Evolutionary conservation across 2,113 vertebrate genomes (phyloP), one percentile per base, ranked within the genome.

Genomic region (Grallaria varia): DNA sequence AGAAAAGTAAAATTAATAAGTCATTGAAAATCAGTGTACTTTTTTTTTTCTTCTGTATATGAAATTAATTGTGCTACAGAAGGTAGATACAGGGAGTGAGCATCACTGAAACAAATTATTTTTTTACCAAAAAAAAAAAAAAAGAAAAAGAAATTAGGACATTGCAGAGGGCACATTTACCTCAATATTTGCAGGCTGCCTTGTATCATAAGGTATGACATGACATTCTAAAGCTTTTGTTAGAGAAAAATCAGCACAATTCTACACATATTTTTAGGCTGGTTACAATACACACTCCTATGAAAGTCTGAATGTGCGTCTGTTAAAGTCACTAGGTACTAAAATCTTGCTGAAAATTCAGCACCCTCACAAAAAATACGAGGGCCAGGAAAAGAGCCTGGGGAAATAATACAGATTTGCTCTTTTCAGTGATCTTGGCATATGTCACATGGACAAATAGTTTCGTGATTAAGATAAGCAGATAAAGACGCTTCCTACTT

Each of bases 401-500:
- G 31, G 30, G 49, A 78, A 85, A 90, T 10, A 25, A 82, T 44
- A 81, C 0, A 0, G 50, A 71, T 10, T 31, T 55, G n/a, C 4
- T 58, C 12, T 85, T 50, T 69, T 72, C 66, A 31, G 39, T 49
- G 62, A 62, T 87, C 74, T 75, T 91, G 87, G 74, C 87, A 60
- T 10, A 47, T 23, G 44, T 84, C 47, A 39, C 27, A 39, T 67
- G 72, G 56, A 24, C 52, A 67, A 67, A 89, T 77, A 78, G 33
- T 91, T 94, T 95, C 77, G 60, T 89, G 66, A 60, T 78, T 92
- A 86, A 95, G 86, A 87, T 90, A 94, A 87, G 56, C 27, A 90
- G 68, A 84, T 81, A 68, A 80, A 95, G 72, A 93, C 8, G 20
- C 20, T 92, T 87, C 56, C 56, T 82, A 52, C 40, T 89, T 87